A percentile compares a stretch with the other conserved stretches of the same genome.
Conservation (phyloP, 2,797 vertebrate species). For the Enteromius radiatus region DNA sequence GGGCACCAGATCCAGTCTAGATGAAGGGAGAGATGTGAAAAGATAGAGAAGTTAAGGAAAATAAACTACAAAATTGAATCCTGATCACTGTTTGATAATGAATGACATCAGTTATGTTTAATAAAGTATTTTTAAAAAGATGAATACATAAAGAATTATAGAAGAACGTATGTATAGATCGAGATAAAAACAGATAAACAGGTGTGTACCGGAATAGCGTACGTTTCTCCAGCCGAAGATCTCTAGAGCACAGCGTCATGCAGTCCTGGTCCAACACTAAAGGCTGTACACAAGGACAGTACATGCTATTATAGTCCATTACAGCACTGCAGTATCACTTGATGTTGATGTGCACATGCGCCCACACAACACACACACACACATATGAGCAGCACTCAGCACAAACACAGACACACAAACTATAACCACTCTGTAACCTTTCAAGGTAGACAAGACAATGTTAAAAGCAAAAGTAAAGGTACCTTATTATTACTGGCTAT, state of each 20-base stretch:
- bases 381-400: background rate
- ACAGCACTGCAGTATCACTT: conserved; percentile 48
- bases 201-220: conserved; percentile 90
- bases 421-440: background rate
- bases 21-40: conserved; percentile 9
- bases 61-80: background rate
- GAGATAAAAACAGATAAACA: conserved; percentile 1
- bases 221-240: conserved; percentile 93
- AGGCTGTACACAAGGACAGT: conserved; percentile 77
- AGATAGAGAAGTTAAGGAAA: background rate
- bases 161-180: background rate
- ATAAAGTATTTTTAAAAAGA: background rate
- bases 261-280: conserved; percentile 97
- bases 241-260: conserved; percentile 90
- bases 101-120: background rate
- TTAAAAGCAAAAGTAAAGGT: background rate
- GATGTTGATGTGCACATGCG: conserved; percentile 18
- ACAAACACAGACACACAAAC: background rate
- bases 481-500: background rate
- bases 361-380: background rate
- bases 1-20: conserved; percentile 94
- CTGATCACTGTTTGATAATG: background rate
- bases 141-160: background rate
- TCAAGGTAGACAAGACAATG: background rate
- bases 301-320: conserved; percentile 50